A percentile compares a stretch with the other conserved stretches of the same genome.
Evolutionary conservation across 2,888 invertebrate genomes (phyloP).

Genomic region (Pollenia amentaria): DNA sequence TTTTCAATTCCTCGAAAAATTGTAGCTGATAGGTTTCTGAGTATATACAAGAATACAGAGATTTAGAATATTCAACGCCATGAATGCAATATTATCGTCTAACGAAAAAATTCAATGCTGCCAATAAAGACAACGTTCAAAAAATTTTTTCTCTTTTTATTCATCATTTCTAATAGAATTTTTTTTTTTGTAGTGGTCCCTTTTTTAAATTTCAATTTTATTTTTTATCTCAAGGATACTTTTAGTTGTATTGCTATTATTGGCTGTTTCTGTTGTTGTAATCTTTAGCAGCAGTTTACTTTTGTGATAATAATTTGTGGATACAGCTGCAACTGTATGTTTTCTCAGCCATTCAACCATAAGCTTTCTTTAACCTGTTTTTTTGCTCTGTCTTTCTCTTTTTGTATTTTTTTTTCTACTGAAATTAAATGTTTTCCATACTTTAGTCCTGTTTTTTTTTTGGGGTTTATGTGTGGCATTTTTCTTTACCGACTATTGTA

Average conservation of each 20-base stretch:
- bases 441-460: conserved; percentile 15
- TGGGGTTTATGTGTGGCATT: background rate
- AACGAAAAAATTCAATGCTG: conserved; percentile 40
- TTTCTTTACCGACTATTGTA: conserved; percentile 4
- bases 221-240: conserved; percentile 30
- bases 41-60: background rate
- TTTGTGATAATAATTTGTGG: conserved; percentile 83
- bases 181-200: background rate
- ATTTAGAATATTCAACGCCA: background rate
- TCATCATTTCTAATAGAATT: conserved; percentile 13
- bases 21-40: background rate
- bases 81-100: conserved; percentile 41
- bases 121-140: conserved; percentile 37
- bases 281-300: conserved; percentile 80
- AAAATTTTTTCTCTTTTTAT: background rate
- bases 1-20: background rate
- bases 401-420: background rate
- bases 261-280: conserved; percentile 64
- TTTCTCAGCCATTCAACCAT: conserved; percentile 83
- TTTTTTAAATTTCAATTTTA: background rate
- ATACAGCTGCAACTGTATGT: conserved; percentile 83
- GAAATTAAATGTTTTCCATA: conserved; percentile 28
- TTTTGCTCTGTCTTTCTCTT: conserved; percentile 25
- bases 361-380: conserved; percentile 71
- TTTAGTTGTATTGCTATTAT: conserved; percentile 47